Conservation (phyloP, 2,113 vertebrate genomes). For the Urocolius indicus region DNA sequence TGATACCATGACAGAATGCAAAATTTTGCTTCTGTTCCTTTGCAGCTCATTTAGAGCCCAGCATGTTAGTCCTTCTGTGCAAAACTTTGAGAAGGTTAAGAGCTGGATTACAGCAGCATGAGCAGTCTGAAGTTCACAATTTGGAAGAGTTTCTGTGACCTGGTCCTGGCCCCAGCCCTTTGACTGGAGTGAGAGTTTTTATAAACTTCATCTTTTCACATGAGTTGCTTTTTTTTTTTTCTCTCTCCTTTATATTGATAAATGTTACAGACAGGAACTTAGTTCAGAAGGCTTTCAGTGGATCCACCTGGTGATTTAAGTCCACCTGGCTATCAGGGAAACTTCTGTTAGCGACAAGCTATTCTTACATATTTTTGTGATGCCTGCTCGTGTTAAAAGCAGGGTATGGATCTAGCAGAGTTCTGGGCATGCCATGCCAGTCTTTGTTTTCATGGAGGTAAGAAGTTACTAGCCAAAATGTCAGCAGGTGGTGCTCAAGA, state of each 20-base stretch:
- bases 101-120: neutral
- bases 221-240: neutral
- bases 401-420: neutral
- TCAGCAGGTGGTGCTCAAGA: constrained; percentile 39
- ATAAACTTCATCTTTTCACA: neutral
- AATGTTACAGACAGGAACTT: neutral
- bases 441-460: neutral
- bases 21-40: constrained; percentile 11
- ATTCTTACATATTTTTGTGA: rapidly evolving
- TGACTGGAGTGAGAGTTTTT: neutral
- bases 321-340: neutral
- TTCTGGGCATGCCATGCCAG: neutral
- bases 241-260: neutral
- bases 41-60: neutral
- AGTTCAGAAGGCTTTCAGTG: neutral
- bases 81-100: neutral
- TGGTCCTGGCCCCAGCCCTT: neutral
- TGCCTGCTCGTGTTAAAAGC: neutral
- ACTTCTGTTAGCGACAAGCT: neutral
- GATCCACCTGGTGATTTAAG: neutral
- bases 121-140: neutral
- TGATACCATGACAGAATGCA: neutral
- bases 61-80: neutral
- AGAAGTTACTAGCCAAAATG: neutral
- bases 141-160: neutral